A percentile compares a stretch with the other conserved stretches of the same genome.
phyloP scores from a whole-genome alignment of 1,140 invertebrate genomes.

The Microvelia longipes region DNA sequence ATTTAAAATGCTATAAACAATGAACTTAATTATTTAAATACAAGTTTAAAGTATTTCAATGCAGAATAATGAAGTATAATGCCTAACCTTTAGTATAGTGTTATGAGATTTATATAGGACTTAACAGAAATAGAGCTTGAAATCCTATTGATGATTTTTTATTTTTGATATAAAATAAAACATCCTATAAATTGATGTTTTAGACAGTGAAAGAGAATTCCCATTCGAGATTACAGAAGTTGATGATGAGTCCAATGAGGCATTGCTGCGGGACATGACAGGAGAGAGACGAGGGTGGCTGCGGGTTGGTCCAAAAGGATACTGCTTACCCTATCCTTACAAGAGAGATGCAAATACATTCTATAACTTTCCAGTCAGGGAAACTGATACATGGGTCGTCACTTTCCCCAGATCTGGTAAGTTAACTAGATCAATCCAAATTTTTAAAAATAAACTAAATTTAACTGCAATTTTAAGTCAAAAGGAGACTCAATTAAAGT shows the following conservation, averaged over 20 bases:
- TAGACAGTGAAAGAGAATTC: too few relatives aligned
- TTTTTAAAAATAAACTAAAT: not conserved
- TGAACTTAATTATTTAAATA: too few relatives aligned
- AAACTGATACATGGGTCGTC: constrained; percentile 48
- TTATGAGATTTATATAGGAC: too few relatives aligned
- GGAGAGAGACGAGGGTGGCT: constrained; percentile 56
- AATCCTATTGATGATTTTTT: too few relatives aligned
- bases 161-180: too few relatives aligned
- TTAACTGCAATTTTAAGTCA: not conserved
- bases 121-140: too few relatives aligned
- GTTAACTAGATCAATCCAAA: not conserved
- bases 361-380: constrained; percentile 41
- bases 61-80: too few relatives aligned
- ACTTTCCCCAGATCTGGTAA: constrained; percentile 71
- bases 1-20: too few relatives aligned
- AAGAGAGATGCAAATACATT: constrained; percentile 41
- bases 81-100: too few relatives aligned
- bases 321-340: constrained; percentile 50
- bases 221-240: constrained; percentile 17
- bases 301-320: constrained; percentile 52
- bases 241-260: constrained; percentile 25
- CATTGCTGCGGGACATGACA: constrained; percentile 29
- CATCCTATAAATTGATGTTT: too few relatives aligned
- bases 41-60: too few relatives aligned
- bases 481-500: not conserved